A percentile compares a stretch with the other conserved stretches of the same genome.
These are phyloP conservation scores for Zaprionus camerounensis DNA, from an alignment of 1,140 invertebrate species.

Conservation along the genomic window DNA sequence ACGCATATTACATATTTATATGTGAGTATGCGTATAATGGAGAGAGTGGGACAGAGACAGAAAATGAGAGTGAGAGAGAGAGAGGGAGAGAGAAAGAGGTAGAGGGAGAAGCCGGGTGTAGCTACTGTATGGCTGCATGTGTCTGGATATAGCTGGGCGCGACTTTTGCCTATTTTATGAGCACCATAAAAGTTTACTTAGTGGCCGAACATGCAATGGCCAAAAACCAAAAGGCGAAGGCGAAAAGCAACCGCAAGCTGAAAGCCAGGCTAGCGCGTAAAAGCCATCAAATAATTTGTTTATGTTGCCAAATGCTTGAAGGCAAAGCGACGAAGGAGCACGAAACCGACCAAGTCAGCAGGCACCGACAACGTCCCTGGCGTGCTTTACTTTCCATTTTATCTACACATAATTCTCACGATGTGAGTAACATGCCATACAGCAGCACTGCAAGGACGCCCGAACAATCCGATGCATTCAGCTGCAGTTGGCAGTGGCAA, in stretches of 20 bases:
- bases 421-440: not conserved
- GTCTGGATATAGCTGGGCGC: conserved; percentile 30
- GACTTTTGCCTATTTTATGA: conserved; percentile 79
- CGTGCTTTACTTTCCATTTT: conserved; percentile 41
- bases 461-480: not conserved
- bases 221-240: conserved; percentile 29
- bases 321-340: not conserved
- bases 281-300: conserved; percentile 79
- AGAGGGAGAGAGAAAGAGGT: not conserved
- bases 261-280: conserved; percentile 54
- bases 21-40: conserved; percentile 23
- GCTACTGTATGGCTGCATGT: conserved; percentile 2
- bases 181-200: conserved; percentile 77
- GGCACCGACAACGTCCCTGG: not conserved
- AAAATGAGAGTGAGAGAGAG: not conserved
- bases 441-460: not conserved
- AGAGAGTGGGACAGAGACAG: not conserved
- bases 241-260: conserved; percentile 16
- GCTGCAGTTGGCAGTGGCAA: conserved; percentile 2
- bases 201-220: conserved; percentile 62
- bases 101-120: not conserved
- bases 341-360: not conserved
- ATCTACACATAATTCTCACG: conserved; percentile 30
- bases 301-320: conserved; percentile 66
- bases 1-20: conserved; percentile 59